Conservation (phyloP, 2,113 vertebrate genomes). For the Bubo blakistoni region DNA sequence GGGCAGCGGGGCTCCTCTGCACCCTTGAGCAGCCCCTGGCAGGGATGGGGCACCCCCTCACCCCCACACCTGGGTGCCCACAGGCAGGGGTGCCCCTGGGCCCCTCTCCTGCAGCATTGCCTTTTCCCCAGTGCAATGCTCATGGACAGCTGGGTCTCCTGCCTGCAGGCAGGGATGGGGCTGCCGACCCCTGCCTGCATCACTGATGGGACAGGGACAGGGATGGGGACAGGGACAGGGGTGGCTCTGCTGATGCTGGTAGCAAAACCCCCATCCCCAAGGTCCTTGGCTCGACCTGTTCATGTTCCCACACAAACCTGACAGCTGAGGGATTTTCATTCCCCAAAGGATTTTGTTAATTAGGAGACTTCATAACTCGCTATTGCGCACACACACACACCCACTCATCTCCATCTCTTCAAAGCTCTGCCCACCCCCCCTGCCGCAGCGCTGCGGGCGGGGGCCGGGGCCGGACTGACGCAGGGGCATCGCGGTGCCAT, state of each 20-base stretch:
- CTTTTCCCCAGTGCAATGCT: fast-evolving
- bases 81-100: not conserved
- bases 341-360: slow-evolving; percentile 24
- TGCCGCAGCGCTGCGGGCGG: fast-evolving
- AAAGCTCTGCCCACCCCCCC: not conserved
- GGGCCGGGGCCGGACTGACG: fast-evolving
- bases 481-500: not conserved
- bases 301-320: not conserved
- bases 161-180: not conserved
- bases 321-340: not conserved
- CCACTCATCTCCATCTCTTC: not conserved
- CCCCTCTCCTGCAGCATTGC: fast-evolving
- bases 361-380: not conserved
- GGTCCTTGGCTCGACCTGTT: not conserved
- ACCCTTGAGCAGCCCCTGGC: fast-evolving
- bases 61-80: not conserved
- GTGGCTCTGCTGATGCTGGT: not conserved
- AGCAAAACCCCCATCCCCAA: fast-evolving
- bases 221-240: not conserved
- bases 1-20: fast-evolving
- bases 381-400: not conserved
- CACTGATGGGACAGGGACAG: not conserved
- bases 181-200: not conserved
- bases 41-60: not conserved
- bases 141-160: fast-evolving